Evolutionary conservation across 1,140 invertebrate genomes (phyloP).

Genomic region (Drosophila orosa): DNA sequence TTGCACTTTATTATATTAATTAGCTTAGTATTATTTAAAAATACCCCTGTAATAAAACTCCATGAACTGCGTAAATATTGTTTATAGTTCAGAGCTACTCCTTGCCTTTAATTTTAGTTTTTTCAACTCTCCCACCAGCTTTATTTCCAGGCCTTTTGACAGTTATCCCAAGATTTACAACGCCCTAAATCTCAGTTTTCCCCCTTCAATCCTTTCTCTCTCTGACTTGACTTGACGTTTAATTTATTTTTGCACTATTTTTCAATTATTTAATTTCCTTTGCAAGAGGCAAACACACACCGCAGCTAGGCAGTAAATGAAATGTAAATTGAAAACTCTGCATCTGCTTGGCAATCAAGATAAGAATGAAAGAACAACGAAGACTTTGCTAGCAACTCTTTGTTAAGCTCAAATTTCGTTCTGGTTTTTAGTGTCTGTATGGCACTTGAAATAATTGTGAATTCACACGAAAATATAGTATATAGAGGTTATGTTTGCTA

Average conservation of each 20-base stretch:
- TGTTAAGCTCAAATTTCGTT: conserved; percentile 11
- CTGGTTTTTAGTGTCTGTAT: background rate
- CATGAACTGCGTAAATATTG: background rate
- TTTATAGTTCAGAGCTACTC: background rate
- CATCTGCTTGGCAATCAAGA: conserved; percentile 63
- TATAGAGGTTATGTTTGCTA: background rate
- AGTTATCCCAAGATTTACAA: conserved; percentile 32
- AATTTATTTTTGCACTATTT: conserved; percentile 54
- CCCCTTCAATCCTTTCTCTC: background rate
- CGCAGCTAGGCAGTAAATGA: conserved; percentile 48
- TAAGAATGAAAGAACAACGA: conserved; percentile 11
- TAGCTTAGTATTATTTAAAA: background rate
- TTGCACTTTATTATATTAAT: background rate
- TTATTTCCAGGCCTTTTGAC: conserved; percentile 7
- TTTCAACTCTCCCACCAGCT: background rate
- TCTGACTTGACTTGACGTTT: conserved; percentile 31
- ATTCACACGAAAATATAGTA: background rate
- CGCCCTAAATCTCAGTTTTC: conserved; percentile 34
- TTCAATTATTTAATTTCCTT: conserved; percentile 59
- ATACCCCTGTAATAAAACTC: background rate
- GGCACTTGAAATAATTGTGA: conserved; percentile 1
- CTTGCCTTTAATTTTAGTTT: background rate
- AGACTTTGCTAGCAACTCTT: conserved; percentile 13
- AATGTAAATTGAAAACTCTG: conserved; percentile 77
- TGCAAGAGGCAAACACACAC: conserved; percentile 29